Conservation (phyloP, 2,888 invertebrate species). For the Calameuta idolon region DNA sequence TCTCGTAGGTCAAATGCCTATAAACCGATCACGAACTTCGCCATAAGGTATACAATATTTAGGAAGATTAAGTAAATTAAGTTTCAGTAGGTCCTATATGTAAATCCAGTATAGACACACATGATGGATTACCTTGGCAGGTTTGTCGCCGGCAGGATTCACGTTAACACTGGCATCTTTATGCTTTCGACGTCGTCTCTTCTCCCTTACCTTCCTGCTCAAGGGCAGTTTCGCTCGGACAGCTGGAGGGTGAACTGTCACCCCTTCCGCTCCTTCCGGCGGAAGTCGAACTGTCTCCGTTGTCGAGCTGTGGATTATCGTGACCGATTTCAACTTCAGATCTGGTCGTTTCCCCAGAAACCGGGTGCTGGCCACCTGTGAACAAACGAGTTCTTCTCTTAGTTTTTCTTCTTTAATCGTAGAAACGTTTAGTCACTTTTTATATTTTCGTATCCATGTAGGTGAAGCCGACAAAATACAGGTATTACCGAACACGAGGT, state of each 20-base stretch:
- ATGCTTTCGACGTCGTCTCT: slow-evolving; percentile 72
- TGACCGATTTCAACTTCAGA: slow-evolving; percentile 86
- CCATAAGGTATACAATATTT: background rate
- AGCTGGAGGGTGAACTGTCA: slow-evolving; percentile 85
- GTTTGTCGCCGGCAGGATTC: slow-evolving; percentile 55
- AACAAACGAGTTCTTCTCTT: background rate
- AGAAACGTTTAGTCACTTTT: background rate
- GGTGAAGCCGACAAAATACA: background rate
- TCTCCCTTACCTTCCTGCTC: slow-evolving; percentile 83
- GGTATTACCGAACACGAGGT: background rate
- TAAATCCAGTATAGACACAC: background rate
- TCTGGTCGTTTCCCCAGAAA: slow-evolving; percentile 84
- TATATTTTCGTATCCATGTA: background rate
- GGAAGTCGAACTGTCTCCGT: slow-evolving; percentile 89
- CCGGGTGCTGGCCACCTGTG: slow-evolving; percentile 82
- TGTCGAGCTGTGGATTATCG: slow-evolving; percentile 90
- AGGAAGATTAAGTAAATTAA: background rate
- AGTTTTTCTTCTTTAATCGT: background rate
- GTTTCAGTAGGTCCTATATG: background rate
- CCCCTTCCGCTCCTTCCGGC: slow-evolving; percentile 76
- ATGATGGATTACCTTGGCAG: slow-evolving; percentile 65
- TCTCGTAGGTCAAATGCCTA: background rate
- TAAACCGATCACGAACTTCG: background rate
- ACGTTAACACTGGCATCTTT: slow-evolving; percentile 61
- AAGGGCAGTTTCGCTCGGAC: slow-evolving; percentile 88